A percentile compares a stretch with the other conserved stretches of the same genome.
Conservation (phyloP, 2,888 invertebrate genomes). For the Phanerotoma sp. region DNA sequence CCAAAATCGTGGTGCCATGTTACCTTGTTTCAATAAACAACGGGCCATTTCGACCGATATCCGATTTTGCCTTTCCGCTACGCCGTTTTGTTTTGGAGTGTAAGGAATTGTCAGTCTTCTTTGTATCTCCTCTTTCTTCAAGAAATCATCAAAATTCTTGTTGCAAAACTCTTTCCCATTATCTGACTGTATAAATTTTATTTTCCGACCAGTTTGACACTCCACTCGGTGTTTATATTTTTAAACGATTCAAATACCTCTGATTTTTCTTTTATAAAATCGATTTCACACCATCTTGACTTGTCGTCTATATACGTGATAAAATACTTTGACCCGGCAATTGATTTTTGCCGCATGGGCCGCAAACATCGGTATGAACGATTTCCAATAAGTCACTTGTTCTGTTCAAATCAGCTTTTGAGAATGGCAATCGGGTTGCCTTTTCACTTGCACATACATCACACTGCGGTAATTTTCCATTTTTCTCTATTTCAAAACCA, state of each 20-base stretch:
- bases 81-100: slow-evolving; percentile 42
- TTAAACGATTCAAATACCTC: slow-evolving; percentile 25
- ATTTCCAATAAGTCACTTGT: slow-evolving; percentile 21
- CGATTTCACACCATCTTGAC: slow-evolving; percentile 26
- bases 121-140: slow-evolving; percentile 34
- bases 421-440: slow-evolving; percentile 16
- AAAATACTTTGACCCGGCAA: slow-evolving; percentile 23
- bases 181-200: slow-evolving; percentile 32
- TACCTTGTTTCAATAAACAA: slow-evolving; percentile 34
- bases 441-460: slow-evolving; percentile 25
- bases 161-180: slow-evolving; percentile 32
- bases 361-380: slow-evolving; percentile 26
- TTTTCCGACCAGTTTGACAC: slow-evolving; percentile 22
- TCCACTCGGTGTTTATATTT: slow-evolving; percentile 22
- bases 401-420: slow-evolving; percentile 7
- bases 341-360: slow-evolving; percentile 29
- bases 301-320: slow-evolving; percentile 31
- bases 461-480: slow-evolving; percentile 21
- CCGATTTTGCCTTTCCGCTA: slow-evolving; percentile 40
- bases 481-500: slow-evolving; percentile 14
- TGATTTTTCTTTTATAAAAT: slow-evolving; percentile 26
- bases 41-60: slow-evolving; percentile 39
- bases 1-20: slow-evolving; percentile 25
- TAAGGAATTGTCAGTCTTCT: slow-evolving; percentile 35
- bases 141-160: slow-evolving; percentile 28